Evolutionary conservation across 2,113 vertebrate genomes (phyloP).

Genomic region (Muntiacus muntjak): DNA sequence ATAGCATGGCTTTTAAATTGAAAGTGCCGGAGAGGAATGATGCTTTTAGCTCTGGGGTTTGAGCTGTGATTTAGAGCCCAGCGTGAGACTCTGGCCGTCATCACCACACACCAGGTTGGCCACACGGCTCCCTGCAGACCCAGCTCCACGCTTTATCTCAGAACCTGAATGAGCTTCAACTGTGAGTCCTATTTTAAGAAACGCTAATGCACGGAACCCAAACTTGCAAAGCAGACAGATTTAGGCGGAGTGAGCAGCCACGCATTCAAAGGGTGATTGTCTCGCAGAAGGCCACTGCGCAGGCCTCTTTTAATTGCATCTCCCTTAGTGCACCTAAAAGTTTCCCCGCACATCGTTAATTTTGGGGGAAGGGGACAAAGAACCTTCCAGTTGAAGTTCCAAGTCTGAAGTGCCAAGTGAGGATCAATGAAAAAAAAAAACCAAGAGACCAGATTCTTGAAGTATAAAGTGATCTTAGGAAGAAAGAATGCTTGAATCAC

Average conservation of each 20-base stretch:
- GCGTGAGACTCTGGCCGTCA: background rate
- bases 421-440: conserved; percentile 30
- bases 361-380: conserved; percentile 4
- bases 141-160: background rate
- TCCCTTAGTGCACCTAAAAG: background rate
- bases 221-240: conserved; percentile 20
- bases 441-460: background rate
- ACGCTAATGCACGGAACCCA: background rate
- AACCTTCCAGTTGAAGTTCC: background rate
- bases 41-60: conserved; percentile 62
- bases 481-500: background rate
- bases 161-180: background rate
- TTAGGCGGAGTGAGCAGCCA: background rate
- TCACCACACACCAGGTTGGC: background rate
- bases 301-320: background rate
- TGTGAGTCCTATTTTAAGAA: conserved; percentile 53
- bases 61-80: conserved; percentile 51
- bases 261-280: conserved; percentile 36
- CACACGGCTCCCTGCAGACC: conserved; percentile 47
- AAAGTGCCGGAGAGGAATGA: conserved; percentile 60
- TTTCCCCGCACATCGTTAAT: conserved; percentile 42
- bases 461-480: background rate
- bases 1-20: conserved; percentile 59
- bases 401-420: background rate
- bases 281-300: background rate